Base-by-base conservation (phyloP, 2,888 invertebrate species). In the Microctonus aethiopoides region DNA sequence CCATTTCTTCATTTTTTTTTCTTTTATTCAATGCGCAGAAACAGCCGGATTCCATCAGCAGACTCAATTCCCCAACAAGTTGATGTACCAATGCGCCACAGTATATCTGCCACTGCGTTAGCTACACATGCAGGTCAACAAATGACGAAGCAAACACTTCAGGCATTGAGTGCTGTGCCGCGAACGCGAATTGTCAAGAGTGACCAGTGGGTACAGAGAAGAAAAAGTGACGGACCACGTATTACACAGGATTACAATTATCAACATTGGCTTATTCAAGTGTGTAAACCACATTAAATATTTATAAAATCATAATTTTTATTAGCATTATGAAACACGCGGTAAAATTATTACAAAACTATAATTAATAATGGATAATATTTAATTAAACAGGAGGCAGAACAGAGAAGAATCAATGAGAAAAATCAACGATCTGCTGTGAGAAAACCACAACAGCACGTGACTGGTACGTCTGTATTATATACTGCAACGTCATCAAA, bases 181-280 rank as follows among this genome's bases (percentile, higher is more conserved):
- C 91, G 93, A 70, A 91, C 93, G 22, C 91, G 93, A 80, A 90
- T 93, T 82, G 92, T 93, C 72, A 90, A 91, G 34, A 91, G 89
- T 74, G 89, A 91, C 65, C 92, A 93, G 72, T 94, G 94, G 91
- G 89, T 94, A 79, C 93, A 92, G 78, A 89, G 90, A 68, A 88
- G 89, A 71, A 92, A 90, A 75, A 86, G 86, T 75, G 86, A 86
- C 63, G 79, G 84, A 3, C 86, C 86, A 20, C 77, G 85, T 22
- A 81, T 80, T 7, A 79, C 82, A 34, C 82, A 87, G 59, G 89
- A 89, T 77, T 92, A 91, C 78, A 92, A 91, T 81, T 93, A 93
- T 80, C 94, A 96, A 78, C 96, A 97, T 84, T 97, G 97, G 97
- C 89, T 97, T n/a, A 92, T 95, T 83, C 93, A 93, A 89, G 93